These are phyloP conservation scores for Gambusia holbrooki DNA, from an alignment of 2,113 vertebrate species.

Conservation along the genomic window DNA sequence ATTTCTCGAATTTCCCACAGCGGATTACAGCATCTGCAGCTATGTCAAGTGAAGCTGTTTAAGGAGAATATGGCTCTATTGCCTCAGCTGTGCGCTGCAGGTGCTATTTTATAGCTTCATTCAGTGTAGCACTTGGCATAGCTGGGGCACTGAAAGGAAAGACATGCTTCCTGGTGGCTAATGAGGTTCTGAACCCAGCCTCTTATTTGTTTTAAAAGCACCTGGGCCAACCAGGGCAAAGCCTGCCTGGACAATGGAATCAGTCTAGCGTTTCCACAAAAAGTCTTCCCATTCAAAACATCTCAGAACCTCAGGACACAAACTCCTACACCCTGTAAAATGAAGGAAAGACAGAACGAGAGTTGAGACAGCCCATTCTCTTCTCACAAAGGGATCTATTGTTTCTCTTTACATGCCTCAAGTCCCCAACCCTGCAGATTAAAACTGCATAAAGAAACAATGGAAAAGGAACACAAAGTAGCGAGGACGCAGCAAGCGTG, in stretches of 20 bases:
- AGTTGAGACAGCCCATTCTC: conserved; percentile 52
- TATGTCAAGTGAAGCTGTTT: conserved; percentile 26
- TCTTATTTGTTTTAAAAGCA: conserved; percentile 66
- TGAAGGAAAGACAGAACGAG: conserved; percentile 63
- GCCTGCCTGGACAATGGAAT: conserved; percentile 58
- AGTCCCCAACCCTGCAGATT: conserved; percentile 43
- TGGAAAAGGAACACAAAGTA: conserved; percentile 35
- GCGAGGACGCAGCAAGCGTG: conserved; percentile 16
- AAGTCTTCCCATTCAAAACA: conserved; percentile 66
- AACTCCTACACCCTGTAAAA: conserved; percentile 76
- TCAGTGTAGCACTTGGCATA: conserved; percentile 25
- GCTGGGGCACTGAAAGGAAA: conserved; percentile 41
- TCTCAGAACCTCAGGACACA: conserved; percentile 60
- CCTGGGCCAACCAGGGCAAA: conserved; percentile 62
- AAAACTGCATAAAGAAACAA: conserved; percentile 45
- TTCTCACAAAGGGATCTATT: conserved; percentile 75
- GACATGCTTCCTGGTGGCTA: conserved; percentile 54
- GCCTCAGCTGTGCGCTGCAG: conserved; percentile 43
- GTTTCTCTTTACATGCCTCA: conserved; percentile 53
- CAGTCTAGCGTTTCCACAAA: conserved; percentile 55
- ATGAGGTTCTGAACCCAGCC: conserved; percentile 65
- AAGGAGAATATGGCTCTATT: conserved; percentile 12
- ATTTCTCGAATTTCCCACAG: conserved; percentile 15
- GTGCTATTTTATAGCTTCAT: conserved; percentile 49
- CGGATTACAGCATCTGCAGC: conserved; percentile 30